Evolutionary conservation across 1,140 invertebrate species (phyloP).

Genomic region (Drosophila subpulchrella): DNA sequence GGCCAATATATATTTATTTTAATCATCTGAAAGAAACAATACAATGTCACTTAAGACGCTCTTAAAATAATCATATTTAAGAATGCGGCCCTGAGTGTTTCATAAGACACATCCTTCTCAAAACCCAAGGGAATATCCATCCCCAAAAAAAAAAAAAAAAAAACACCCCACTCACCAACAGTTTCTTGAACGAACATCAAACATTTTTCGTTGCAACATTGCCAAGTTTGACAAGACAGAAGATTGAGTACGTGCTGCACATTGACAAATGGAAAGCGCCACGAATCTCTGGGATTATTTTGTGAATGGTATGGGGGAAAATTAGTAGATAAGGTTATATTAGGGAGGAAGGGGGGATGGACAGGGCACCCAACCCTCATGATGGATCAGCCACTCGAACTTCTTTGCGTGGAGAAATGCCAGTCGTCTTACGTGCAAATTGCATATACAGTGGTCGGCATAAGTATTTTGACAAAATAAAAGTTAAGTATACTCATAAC

Average conservation of each 20-base stretch:
- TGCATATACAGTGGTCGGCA: too few relatives aligned
- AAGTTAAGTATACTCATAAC: too few relatives aligned
- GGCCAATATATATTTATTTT: background rate
- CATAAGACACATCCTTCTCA: background rate
- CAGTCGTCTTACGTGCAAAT: constrained; percentile 48
- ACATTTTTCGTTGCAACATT: constrained; percentile 71
- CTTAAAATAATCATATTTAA: background rate
- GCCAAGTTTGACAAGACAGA: constrained; percentile 80
- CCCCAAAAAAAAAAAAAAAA: too few relatives aligned
- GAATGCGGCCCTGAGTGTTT: background rate
- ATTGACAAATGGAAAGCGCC: constrained; percentile 74
- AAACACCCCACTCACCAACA: background rate
- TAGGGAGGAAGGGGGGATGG: background rate
- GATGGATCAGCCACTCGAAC: constrained; percentile 30
- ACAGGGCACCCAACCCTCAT: constrained; percentile 11
- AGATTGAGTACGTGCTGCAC: constrained; percentile 82
- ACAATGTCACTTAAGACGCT: background rate
- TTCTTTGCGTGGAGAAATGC: background rate
- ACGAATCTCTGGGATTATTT: constrained; percentile 39
- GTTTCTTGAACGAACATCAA: constrained; percentile 25
- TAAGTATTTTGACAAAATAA: too few relatives aligned
- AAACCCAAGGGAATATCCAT: background rate
- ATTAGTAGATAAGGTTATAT: constrained; percentile 17
- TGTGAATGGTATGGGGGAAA: background rate
- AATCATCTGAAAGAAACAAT: background rate